Conservation (phyloP, 2,888 invertebrate genomes). For the Odontomyia ornata region DNA sequence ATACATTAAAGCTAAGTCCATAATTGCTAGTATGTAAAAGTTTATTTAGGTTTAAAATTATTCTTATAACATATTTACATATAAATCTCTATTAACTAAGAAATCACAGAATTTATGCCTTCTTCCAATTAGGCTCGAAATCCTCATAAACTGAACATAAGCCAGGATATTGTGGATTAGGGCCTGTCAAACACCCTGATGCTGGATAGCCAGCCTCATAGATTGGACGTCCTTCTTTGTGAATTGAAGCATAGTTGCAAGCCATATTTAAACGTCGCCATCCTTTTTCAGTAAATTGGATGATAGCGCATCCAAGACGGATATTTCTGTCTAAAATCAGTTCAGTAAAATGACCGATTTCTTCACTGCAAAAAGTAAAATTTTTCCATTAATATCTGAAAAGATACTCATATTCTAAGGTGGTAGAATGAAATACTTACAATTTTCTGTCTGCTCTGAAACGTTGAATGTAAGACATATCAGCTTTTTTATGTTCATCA, state of each 20-base stretch:
- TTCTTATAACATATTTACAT: too few relatives aligned
- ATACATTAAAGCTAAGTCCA: too few relatives aligned
- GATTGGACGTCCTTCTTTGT: conserved; percentile 31
- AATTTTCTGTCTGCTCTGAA: conserved; percentile 28
- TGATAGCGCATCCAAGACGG: conserved; percentile 34
- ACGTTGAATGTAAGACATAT: conserved; percentile 26
- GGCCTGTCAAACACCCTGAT: conserved; percentile 14
- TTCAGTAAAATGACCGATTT: conserved; percentile 43
- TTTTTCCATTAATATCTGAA: too few relatives aligned
- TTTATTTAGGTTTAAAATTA: too few relatives aligned
- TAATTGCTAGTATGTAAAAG: too few relatives aligned
- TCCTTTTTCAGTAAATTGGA: conserved; percentile 35
- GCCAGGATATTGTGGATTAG: conserved; percentile 39
- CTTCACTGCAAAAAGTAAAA: conserved; percentile 22
- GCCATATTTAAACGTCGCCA: conserved; percentile 33
- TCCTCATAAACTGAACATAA: conserved; percentile 39
- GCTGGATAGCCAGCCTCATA: conserved; percentile 28
- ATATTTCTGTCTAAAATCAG: conserved; percentile 36
- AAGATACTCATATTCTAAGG: not conserved
- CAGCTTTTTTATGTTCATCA: conserved; percentile 36
- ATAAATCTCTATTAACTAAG: too few relatives aligned
- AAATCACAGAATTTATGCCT: conserved; percentile 33
- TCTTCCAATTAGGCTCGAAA: conserved; percentile 40
- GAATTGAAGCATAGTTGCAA: conserved; percentile 39
- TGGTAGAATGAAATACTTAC: conserved; percentile 21